Base-by-base conservation (phyloP, 2,797 vertebrate species). In the Malurus leucopterus region DNA sequence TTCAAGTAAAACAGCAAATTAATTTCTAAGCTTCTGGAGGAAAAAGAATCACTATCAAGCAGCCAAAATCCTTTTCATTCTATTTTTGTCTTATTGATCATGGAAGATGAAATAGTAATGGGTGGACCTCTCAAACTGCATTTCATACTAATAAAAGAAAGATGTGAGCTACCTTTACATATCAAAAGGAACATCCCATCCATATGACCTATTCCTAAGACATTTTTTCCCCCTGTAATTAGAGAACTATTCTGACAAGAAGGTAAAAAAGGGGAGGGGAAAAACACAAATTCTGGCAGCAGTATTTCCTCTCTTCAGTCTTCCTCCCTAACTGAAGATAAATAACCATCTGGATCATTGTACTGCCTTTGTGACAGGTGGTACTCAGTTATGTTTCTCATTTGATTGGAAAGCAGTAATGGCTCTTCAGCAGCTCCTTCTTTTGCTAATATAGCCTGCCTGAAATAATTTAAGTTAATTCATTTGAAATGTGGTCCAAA, bases 331-430 rank as follows among this genome's bases (percentile, higher is more conserved):
- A 92, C 72, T 85, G 84, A 92, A 93, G 89, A 94, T 93, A 95
- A 95, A 94, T 87, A 95, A 91, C 94, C 90, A 94, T 95, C 90
- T 95, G 93, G 85, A 90, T 90, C 72, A 90, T 64, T 91, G 93
- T 93, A 74, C 65, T 89, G 94, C 86, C 78, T 95, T 93, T 95
- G 93, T 95, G 94, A 91, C 92, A 95, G 94, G 93, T 95, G 93
- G 95, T 93, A 91, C 72, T 89, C 75, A 74, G 90, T 88, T 94
- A 83, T 92, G 87, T 77, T 92, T 88, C 78, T 90, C 86, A 65
- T 92, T 92, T 91, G 86, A 74, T 77, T 95, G 86, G 81, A 91
- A 91, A 92, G 69, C 24, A 1, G 78, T 68, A 90, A 86, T 29
- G 29, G 73, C 58, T 91, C 65, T 71, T 89, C 58, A 90, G 80